These are phyloP conservation scores for Etia nguti DNA, from an alignment of 2,113 vertebrate genomes.

Conservation along the genomic window DNA sequence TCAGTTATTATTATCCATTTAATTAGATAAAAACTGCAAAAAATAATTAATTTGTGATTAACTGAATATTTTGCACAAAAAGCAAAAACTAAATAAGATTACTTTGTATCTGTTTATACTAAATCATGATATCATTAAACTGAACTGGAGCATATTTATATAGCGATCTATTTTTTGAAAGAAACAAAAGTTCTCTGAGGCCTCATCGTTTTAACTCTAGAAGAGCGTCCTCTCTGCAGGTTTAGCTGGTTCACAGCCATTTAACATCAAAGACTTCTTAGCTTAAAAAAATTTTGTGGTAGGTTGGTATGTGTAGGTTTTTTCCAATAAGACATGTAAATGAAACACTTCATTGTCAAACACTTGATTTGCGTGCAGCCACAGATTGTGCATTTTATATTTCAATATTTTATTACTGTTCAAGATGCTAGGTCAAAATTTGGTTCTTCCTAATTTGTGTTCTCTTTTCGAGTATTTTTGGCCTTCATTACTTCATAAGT, in stretches of 20 bases:
- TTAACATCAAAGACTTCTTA: neutral
- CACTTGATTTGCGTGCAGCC: neutral
- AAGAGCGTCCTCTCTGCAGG: no score
- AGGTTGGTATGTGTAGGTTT: no score
- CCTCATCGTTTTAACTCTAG: no score
- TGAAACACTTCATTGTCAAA: neutral
- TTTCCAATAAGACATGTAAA: neutral
- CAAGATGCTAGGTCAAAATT: neutral
- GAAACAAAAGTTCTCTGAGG: no score
- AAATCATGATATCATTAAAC: no score
- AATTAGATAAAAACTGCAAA: neutral
- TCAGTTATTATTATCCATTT: neutral
- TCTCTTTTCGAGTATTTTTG: neutral
- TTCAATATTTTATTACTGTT: neutral
- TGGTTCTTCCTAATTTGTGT: neutral
- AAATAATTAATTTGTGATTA: neutral
- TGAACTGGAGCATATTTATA: no score
- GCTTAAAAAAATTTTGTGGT: neutral
- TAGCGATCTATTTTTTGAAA: no score
- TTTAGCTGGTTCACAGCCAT: neutral
- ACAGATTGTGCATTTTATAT: neutral
- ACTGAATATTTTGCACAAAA: no score
- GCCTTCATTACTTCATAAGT: neutral
- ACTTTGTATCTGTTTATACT: no score
- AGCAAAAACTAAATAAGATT: no score